phyloP scores from a whole-genome alignment of 37 sponge, comb jelly and placozoan species.

The Haliclona indistincta region DNA sequence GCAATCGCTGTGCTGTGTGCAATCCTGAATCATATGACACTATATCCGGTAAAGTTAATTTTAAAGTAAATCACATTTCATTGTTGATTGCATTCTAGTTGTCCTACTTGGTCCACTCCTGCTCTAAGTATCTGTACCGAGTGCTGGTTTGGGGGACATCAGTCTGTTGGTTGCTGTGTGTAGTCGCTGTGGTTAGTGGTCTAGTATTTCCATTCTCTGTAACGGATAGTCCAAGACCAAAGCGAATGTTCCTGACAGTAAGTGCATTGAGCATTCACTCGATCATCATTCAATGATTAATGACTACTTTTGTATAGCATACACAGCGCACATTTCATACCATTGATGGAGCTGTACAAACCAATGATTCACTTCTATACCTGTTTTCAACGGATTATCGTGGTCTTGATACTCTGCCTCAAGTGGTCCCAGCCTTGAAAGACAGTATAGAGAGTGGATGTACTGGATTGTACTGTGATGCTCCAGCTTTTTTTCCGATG shows the following conservation, averaged over 20 bases:
- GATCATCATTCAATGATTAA: background rate
- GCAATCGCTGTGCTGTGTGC: conserved; percentile 21
- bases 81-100: too few relatives aligned
- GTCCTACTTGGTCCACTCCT: conserved; percentile 16
- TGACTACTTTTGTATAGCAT: conserved; percentile 30
- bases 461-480: conserved; percentile 38
- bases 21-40: too few relatives aligned
- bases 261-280: background rate
- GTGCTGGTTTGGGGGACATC: background rate
- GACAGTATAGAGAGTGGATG: conserved; percentile 14
- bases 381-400: conserved; percentile 43
- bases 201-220: conserved; percentile 33
- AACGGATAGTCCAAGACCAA: conserved; percentile 29
- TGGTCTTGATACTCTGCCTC: conserved; percentile 14
- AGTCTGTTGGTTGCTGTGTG: background rate
- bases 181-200: conserved; percentile 14
- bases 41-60: too few relatives aligned
- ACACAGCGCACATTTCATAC: conserved; percentile 21
- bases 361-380: conserved; percentile 8
- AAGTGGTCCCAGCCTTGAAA: conserved; percentile 16
- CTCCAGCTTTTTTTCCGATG: conserved; percentile 49
- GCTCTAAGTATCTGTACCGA: conserved; percentile 11
- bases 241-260: conserved; percentile 33
- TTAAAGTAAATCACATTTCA: too few relatives aligned
- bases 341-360: conserved; percentile 12